Conservation (phyloP, 2,888 invertebrate genomes). For the Liposcelis brunnea region DNA sequence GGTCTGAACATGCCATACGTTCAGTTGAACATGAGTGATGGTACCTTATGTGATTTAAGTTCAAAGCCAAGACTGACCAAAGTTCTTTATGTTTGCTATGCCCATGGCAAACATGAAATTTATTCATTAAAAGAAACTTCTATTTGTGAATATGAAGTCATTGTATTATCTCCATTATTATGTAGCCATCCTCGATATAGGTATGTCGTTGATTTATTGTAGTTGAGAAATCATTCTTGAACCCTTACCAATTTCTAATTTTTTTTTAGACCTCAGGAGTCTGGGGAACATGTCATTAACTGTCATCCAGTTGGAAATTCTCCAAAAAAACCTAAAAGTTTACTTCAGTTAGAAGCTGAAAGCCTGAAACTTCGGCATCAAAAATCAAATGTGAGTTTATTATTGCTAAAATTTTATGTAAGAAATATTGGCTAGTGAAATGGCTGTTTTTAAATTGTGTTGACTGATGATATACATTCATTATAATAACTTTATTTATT, state of each 20-base stretch:
- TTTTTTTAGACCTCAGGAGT: conserved; percentile 40
- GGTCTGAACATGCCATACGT: conserved; percentile 77
- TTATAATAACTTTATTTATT: conserved; percentile 5
- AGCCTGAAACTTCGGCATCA: conserved; percentile 50
- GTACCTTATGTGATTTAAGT: conserved; percentile 83
- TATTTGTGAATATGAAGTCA: conserved; percentile 86
- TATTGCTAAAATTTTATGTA: not conserved
- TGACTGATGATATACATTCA: conserved; percentile 3
- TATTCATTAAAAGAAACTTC: conserved; percentile 84
- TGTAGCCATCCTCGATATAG: conserved; percentile 82
- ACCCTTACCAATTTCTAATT: conserved; percentile 1
- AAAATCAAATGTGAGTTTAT: conserved; percentile 31
- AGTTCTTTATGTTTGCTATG: conserved; percentile 77
- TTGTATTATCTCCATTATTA: conserved; percentile 70
- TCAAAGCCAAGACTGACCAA: conserved; percentile 64
- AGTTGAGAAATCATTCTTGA: conserved; percentile 1
- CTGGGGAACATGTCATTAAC: conserved; percentile 57
- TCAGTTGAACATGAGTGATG: conserved; percentile 71
- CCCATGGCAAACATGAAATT: conserved; percentile 77
- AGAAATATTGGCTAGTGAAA: conserved; percentile 6
- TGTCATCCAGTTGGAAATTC: conserved; percentile 50
- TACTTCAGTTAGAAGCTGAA: conserved; percentile 53
- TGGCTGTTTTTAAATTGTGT: conserved; percentile 3
- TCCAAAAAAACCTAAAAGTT: conserved; percentile 52
- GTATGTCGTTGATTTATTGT: conserved; percentile 19